Evolutionary conservation across 1,140 invertebrate species (phyloP), one percentile per base, ranked within the genome.

Genomic region (Hylyphantes graminicola): DNA sequence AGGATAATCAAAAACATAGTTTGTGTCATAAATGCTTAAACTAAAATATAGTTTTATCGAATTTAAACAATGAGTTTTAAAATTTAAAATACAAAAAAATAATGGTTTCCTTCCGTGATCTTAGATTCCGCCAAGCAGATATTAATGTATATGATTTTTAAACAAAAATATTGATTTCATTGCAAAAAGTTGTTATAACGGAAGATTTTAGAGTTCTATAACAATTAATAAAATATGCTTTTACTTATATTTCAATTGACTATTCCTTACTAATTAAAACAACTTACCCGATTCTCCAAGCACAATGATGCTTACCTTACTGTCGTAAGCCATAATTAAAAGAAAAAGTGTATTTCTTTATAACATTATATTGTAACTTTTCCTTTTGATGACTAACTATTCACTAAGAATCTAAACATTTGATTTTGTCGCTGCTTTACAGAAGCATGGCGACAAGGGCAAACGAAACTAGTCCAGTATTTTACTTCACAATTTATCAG

Each of bases 221-320:
- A 9, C 57, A 59, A 7, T 59, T 59, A 13, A 59, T 7, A 9
- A 12, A 59, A 65, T 10, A 0, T 8, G 19, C 17, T 35, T 35
- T 35, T 35, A 35, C 5, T 2, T 1, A 35, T 35, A 2, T 35
- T 35, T 35, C 35, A 35, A 35, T 35, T 35, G 35, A 35, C 1
- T 35, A 5, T 35, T 35, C 5, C 5, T 35, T 35, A 35, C 35
- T 2, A 65, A 13, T 51, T 21, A 65, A 0, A 11, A 35, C 35
- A 19, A 65, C 63, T 65, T 65, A 65, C 63, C 63, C 63, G 21
- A 21, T 17, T 65, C 63, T 7, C 63, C 63, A 5, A 65, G 63
- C 2, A 65, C 63, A 12, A 65, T 35, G 35, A 65, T 19, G 35
- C 35, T 65, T 65, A 65, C 12, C 12, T 11, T 17, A 13, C 63